A percentile compares a stretch with the other conserved stretches of the same genome.
phyloP scores from a whole-genome alignment of 2,888 invertebrate species.

The Coleophora flavipennella region DNA sequence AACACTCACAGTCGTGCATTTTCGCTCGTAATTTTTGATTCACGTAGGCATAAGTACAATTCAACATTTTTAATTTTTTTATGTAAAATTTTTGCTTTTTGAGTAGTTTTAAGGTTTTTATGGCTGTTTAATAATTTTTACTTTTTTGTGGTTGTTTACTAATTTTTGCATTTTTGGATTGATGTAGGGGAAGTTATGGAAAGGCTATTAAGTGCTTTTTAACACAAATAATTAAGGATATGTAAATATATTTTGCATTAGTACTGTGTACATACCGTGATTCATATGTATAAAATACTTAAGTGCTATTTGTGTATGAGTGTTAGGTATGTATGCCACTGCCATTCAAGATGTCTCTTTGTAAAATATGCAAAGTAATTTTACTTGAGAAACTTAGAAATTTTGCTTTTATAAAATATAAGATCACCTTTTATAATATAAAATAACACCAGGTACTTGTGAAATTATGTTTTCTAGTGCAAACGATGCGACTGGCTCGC shows the following conservation, averaged over 20 bases:
- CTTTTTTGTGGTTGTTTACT: constrained; percentile 13
- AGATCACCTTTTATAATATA: background rate
- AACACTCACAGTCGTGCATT: constrained; percentile 12
- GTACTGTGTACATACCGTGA: constrained; percentile 54
- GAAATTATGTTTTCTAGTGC: constrained; percentile 30
- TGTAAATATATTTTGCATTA: constrained; percentile 69
- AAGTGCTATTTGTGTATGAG: constrained; percentile 58
- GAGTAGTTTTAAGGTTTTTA: constrained; percentile 14
- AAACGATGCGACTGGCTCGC: constrained; percentile 47
- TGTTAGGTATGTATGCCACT: constrained; percentile 62
- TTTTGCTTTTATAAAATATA: too few species aligned
- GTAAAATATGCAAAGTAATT: constrained; percentile 21
- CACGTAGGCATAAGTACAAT: background rate
- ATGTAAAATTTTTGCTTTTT: constrained; percentile 5
- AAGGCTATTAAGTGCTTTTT: constrained; percentile 61
- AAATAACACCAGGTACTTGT: constrained; percentile 11
- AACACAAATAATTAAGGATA: constrained; percentile 45
- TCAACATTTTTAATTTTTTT: background rate
- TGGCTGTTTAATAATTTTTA: constrained; percentile 19
- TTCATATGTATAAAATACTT: constrained; percentile 48
- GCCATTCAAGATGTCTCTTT: constrained; percentile 43
- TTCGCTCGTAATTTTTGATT: background rate
- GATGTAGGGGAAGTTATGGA: constrained; percentile 33
- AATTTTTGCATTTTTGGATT: constrained; percentile 22
- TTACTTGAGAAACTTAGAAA: constrained; percentile 6